Evolutionary conservation across 2,888 invertebrate genomes (phyloP), one percentile per base, ranked within the genome.

Genomic region (Rhingia campestris): DNA sequence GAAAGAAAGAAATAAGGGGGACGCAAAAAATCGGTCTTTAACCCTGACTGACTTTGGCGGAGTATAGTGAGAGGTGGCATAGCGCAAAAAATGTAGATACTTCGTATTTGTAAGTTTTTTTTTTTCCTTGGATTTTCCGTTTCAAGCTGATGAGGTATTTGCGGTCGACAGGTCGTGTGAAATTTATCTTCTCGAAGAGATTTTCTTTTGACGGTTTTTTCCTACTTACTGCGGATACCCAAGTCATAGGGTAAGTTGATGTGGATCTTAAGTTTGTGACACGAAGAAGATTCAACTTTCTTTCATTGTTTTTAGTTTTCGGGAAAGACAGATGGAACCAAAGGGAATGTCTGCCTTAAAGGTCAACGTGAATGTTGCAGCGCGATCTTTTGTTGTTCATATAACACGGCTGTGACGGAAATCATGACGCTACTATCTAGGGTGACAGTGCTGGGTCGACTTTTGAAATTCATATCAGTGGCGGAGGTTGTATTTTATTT

Each of bases 111-210:
- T 39, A 9, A 2, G 22, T 2, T 37, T 37, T 76, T 63, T 9
- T 56, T 35, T 54, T 59, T 12, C 64, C 58, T 56, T 39, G 67
- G 73, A 79, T 53, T 75, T 59, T 59, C 67, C 39, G 33, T 47
- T 54, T 51, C 53, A 37, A 47, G 64, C 56, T 79, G 84, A 75
- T 66, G 74, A 79, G 74, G 79, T 80, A 75, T 84, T 84, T 84
- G 84, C 66, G 79, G 84, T 84, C 84, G 79, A 79, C 79, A 84
- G 84, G 79, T 84, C 79, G 79, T 84, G 84, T 79, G 84, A 84
- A 84, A 84, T 73, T 67, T 67, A 67, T 67, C 81, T 61, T 54
- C 39, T 56, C 54, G 33, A 41, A 30, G 56, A 51, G 58, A 77
- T 77, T 77, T 66, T 49, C 64, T 66, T 81, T 56, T 59, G 81